Evolutionary conservation across 2,797 vertebrate species (phyloP), one percentile per base, ranked within the genome.

Genomic region (Onychomys leucogaster): DNA sequence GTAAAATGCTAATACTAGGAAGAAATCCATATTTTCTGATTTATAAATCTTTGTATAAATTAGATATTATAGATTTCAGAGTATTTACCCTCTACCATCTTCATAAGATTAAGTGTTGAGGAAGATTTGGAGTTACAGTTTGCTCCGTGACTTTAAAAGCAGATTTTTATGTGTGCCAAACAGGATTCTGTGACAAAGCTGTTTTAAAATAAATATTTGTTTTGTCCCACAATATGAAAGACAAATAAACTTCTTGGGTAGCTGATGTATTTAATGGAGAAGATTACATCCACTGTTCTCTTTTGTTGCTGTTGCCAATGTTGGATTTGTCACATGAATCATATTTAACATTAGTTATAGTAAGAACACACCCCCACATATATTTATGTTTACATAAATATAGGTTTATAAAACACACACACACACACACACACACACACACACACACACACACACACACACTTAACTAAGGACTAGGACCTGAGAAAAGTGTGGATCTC

Each of bases 151-250:
- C 57, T 71, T 52, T 71, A 93, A 83, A 97, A 94, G 67, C 61
- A 57, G 21, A 7, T 83, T 94, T 77, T 82, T 85, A n/a, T 63
- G 81, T 57, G n/a, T 76, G 43, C 46, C n/a, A 88, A 89, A 89
- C 8, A 76, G 43, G 61, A 34, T 5, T 93, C 84, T 77, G 43
- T 90, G 46, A 92, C 46, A 89, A 90, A 85, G 81, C 4, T 85
- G 25, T 75, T 94, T 90, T 94, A 73, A 94, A 94, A 83, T 71
- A 78, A 94, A 82, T 63, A 41, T 89, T 93, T 91, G 90, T 90
- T 88, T 88, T 76, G 76, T 92, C 11, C 13, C 29, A 89, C 46
- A 90, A 32, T 59, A 85, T 83, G 49, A 77, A 94, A 90, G 63
- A 63, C 71, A 80, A 96, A 34, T 32, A 80, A 25, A 17, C 90